Conservation (phyloP, 1,140 invertebrate genomes). For the Carcinoscorpius rotundicauda region DNA sequence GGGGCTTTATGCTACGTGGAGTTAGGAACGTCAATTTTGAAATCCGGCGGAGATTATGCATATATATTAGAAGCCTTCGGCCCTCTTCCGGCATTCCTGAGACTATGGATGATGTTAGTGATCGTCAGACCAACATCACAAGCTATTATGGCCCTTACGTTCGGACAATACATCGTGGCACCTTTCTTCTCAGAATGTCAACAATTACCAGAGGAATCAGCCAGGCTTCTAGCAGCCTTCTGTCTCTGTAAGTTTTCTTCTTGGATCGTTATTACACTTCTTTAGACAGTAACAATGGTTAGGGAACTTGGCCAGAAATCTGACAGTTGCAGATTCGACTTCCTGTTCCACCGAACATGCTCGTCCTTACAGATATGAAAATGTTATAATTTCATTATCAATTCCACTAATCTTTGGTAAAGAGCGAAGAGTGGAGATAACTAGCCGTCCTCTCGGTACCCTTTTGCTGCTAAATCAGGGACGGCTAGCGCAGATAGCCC, state of each 20-base stretch:
- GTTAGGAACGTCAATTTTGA: constrained; percentile 66
- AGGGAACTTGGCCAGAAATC: too few relatives aligned
- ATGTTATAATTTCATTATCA: too few relatives aligned
- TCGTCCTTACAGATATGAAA: too few relatives aligned
- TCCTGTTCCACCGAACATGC: too few relatives aligned
- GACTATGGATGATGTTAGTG: constrained; percentile 84
- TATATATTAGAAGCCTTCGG: constrained; percentile 89
- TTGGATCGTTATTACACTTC: too few relatives aligned
- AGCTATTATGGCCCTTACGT: constrained; percentile 90
- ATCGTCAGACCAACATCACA: constrained; percentile 86
- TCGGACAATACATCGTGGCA: constrained; percentile 87
- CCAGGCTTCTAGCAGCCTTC: constrained; percentile 27
- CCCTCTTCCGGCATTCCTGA: constrained; percentile 78
- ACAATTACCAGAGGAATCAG: constrained; percentile 22
- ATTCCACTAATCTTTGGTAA: too few relatives aligned
- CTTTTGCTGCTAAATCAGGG: too few relatives aligned
- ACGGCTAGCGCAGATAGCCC: too few relatives aligned
- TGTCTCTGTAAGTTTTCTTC: constrained; percentile 24
- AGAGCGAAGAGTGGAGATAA: too few relatives aligned
- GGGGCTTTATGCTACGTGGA: constrained; percentile 95
- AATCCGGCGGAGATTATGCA: constrained; percentile 94
- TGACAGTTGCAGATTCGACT: too few relatives aligned
- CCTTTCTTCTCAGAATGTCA: constrained; percentile 58
- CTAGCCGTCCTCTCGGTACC: too few relatives aligned
- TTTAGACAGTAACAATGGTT: too few relatives aligned